Evolutionary conservation across 1,140 invertebrate genomes (phyloP), one percentile per base, ranked within the genome.

Genomic region (Mylabris phalerata): DNA sequence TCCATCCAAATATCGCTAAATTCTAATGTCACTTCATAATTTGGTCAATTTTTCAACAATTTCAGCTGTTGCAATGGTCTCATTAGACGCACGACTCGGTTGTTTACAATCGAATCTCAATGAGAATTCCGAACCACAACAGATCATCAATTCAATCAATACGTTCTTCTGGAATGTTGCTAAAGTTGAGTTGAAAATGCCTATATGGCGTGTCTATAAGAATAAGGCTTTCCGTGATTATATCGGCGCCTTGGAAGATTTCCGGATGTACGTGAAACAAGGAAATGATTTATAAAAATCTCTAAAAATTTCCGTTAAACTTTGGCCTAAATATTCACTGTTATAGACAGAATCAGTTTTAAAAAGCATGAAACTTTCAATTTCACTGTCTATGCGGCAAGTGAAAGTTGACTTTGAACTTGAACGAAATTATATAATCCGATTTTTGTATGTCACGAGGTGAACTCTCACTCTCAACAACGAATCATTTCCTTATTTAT

Each of bases 101-200:
- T 92, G 90, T 60, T 72, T 93, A 46, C 78, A 82, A 46, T 79
- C 84, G 5, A 69, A 81, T n/a, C 64, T 79, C 19, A 64, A 73
- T 10, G 75, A 77, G 9, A 75, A 78, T 57, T 77, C 77, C 0
- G 87, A 90, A 64, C 84, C 88, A 0, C 81, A 86, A 62, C 73
- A 79, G 67, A 84, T 93, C 48, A 92, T 93, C 39, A 76, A 84
- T 65, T 85, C 87, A 2, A 87, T 92, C 9, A 86, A 86, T 64
- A 84, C 83, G 1, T 87, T 93, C 64, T 92, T 93, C 71, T 84
- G 85, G 68, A 86, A 86, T 32, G 87, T 92, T 2, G 84, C 86
- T 0, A 80, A 86, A 59, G 77, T 92, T 6, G 90, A 92, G 74
- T 72, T 91, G 9, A 86, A 88, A 55, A 82, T 90, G 62, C 89